phyloP scores from a whole-genome alignment of 2,888 invertebrate genomes.

The Tigriopus californicus region DNA sequence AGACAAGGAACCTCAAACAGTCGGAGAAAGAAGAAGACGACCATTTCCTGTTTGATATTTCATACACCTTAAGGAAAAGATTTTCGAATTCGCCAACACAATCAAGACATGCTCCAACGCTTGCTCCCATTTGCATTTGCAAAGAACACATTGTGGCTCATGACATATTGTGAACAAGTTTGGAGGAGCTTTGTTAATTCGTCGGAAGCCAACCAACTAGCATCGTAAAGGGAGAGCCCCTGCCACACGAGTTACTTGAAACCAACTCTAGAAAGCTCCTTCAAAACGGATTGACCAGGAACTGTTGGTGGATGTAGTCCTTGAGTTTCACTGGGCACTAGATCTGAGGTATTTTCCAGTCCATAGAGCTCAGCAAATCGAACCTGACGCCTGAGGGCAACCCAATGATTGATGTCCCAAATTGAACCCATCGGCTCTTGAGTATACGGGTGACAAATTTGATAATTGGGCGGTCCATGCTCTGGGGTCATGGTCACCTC shows the following conservation, averaged over 20 bases:
- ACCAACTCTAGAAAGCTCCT: neutral
- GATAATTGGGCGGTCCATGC: conserved; percentile 10
- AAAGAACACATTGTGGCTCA: too few relatives aligned
- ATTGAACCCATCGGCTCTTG: neutral
- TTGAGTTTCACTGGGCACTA: conserved; percentile 2
- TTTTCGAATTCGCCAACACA: too few relatives aligned
- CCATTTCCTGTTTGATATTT: too few relatives aligned
- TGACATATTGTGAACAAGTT: too few relatives aligned
- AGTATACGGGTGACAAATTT: neutral
- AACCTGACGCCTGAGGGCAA: conserved; percentile 7
- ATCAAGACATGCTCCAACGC: too few relatives aligned
- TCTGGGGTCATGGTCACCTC: conserved; percentile 8
- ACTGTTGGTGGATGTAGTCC: neutral
- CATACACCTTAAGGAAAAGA: too few relatives aligned
- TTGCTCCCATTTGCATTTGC: too few relatives aligned
- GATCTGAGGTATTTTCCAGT: conserved; percentile 1
- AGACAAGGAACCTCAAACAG: too few relatives aligned
- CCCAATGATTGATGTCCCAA: conserved; percentile 13
- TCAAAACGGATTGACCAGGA: neutral
- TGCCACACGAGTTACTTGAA: neutral
- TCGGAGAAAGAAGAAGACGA: too few relatives aligned
- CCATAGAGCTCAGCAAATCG: conserved; percentile 12
- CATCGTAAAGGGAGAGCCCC: too few relatives aligned
- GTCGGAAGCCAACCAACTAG: too few relatives aligned
- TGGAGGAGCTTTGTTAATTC: too few relatives aligned